These are phyloP conservation scores for Cephus nigrinus DNA, from an alignment of 2,888 invertebrate genomes.

Conservation along the genomic window DNA sequence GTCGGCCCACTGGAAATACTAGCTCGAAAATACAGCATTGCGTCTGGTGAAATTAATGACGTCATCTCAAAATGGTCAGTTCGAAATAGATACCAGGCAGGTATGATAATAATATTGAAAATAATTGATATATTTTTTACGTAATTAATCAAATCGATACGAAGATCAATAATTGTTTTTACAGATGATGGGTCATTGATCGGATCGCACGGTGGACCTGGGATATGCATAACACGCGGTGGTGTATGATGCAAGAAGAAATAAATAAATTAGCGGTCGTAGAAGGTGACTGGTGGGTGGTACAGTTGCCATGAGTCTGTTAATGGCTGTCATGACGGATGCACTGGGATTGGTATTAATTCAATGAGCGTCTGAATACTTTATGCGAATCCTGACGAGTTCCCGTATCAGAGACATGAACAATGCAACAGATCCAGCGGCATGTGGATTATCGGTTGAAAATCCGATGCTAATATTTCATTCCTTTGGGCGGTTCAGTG, in stretches of 20 bases:
- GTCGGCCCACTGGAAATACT: background rate
- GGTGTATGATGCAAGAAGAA: background rate
- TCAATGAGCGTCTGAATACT: slow-evolving; percentile 39
- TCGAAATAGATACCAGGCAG: background rate
- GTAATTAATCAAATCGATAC: background rate
- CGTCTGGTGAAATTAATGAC: background rate
- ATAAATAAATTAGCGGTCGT: background rate
- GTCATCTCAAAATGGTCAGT: background rate
- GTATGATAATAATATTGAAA: background rate
- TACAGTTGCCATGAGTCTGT: slow-evolving; percentile 13
- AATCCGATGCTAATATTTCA: slow-evolving; percentile 41
- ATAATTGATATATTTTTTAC: background rate
- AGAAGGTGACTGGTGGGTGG: background rate
- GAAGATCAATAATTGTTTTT: background rate
- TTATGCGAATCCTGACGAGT: slow-evolving; percentile 40
- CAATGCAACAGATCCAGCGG: slow-evolving; percentile 15
- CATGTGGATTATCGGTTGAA: slow-evolving; percentile 30
- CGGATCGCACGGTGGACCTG: background rate
- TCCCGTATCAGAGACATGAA: slow-evolving; percentile 30
- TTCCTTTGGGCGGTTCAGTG: slow-evolving; percentile 21
- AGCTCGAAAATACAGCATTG: background rate
- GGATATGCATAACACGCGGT: background rate
- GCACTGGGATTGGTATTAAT: slow-evolving; percentile 39
- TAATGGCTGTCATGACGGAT: slow-evolving; percentile 32
- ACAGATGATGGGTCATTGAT: background rate